Base-by-base conservation (phyloP, 1,140 invertebrate genomes). In the Zaprionus gabonicus region DNA sequence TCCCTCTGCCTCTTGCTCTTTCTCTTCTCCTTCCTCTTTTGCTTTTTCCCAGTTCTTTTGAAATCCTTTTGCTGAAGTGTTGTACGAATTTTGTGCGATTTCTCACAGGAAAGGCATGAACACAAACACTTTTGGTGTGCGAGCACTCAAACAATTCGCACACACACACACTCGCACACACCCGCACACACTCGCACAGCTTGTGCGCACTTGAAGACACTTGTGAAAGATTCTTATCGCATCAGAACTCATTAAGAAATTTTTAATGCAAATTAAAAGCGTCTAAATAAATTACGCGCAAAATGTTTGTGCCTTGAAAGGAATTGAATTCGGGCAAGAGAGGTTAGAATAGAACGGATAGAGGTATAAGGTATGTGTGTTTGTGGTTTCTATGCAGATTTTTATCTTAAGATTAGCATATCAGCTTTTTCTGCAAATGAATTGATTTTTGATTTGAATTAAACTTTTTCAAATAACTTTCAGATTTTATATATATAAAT, bases 51-150 rank as follows among this genome's bases (percentile, higher is more conserved):
- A 46, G 38, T 56, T 25, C 28, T 9, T 44, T 38, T 55, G 7
- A 44, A 46, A 56, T 59, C 38, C 36, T 44, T 69, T 53, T 41
- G 17, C 46, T 76, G 25, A 78, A 88, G 81, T 82, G 81, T n/a
- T 82, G 80, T 71, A 77, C 56, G 71, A 71, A 82, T 69, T 66
- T 90, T 86, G 86, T 76, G 85, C 85, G 85, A 90, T 91, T 91
- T 90, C 87, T 92, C 78, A 92, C 91, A 92, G 91, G 91, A 87
- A 92, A 92, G 91, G 91, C 86, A 91, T 88, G 79, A 91, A 82
- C 64, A 72, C 76, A 92, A 92, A 92, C 91, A 92, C 91, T 92
- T 80, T 70, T 73, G 65, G 71, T 80, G 71, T 80, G 73, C 56
- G 71, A 38, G 38, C 67, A 75, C 72, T 75, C 70, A 63, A 70